A percentile compares a stretch with the other conserved stretches of the same genome.
Evolutionary conservation across 35 echinoderm and acorn worm genomes (phyloP).

Genomic region (Holothuria glaberrima): DNA sequence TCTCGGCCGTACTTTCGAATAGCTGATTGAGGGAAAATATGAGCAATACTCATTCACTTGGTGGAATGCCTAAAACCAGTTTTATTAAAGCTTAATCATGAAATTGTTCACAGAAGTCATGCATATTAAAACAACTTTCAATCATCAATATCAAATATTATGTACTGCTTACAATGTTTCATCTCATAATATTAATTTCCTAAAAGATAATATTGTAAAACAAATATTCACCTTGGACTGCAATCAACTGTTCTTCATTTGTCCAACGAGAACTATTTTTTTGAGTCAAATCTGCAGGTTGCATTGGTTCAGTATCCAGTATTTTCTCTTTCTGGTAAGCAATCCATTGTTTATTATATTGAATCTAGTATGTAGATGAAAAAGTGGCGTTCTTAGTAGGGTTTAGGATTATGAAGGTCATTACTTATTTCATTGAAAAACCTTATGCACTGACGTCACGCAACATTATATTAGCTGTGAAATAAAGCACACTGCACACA

Average conservation of each 20-base stretch:
- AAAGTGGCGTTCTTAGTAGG: no score
- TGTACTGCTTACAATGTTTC: no score
- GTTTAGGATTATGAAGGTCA: no score
- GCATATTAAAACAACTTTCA: no score
- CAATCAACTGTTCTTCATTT: conserved; percentile 89
- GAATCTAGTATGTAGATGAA: conserved; percentile 54
- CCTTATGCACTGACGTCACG: no score
- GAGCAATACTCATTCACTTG: not conserved
- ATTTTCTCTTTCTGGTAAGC: conserved; percentile 77
- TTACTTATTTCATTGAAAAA: no score
- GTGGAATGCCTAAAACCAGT: no score
- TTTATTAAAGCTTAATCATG: no score
- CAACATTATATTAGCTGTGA: no score
- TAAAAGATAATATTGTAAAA: not conserved
- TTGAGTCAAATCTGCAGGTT: conserved; percentile 58
- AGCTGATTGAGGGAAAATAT: conserved; percentile 50
- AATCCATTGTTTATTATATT: conserved; percentile 87
- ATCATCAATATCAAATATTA: no score
- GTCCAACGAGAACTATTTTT: conserved; percentile 88
- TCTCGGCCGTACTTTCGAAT: conserved; percentile 92
- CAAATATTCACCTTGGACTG: conserved; percentile 82
- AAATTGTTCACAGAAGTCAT: no score
- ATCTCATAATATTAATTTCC: not conserved
- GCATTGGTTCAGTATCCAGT: conserved; percentile 41
- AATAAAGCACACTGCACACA: no score